A percentile compares a stretch with the other conserved stretches of the same genome.
Evolutionary conservation across 2,113 vertebrate species (phyloP).

Genomic region (Clupea harengus): DNA sequence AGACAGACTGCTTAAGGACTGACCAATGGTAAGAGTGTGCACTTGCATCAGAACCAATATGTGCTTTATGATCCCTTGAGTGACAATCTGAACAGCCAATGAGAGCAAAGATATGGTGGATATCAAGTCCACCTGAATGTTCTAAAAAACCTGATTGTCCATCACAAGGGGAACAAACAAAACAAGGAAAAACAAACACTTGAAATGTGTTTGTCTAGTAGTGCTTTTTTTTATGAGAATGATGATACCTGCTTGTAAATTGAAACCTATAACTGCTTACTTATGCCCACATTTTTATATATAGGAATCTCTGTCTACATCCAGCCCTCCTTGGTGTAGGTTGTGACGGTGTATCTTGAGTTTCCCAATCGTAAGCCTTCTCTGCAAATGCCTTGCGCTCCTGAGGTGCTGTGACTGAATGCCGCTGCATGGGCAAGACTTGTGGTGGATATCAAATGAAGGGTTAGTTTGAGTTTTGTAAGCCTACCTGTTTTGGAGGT

Average conservation of each 20-base stretch:
- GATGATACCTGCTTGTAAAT: conserved; percentile 40
- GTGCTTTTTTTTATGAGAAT: conserved; percentile 39
- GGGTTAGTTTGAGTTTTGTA: not conserved
- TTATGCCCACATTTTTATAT: not conserved
- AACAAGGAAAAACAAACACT: not conserved
- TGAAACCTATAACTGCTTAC: not conserved
- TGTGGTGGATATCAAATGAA: not conserved
- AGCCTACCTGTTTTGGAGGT: not conserved
- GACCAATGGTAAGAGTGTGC: conserved; percentile 40
- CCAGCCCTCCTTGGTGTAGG: not conserved
- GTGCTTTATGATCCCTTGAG: conserved; percentile 63
- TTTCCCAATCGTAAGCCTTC: not conserved
- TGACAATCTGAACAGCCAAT: conserved; percentile 68
- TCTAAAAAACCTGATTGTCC: conserved; percentile 55
- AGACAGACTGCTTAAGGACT: conserved; percentile 1
- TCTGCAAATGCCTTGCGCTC: not conserved
- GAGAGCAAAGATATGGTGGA: conserved; percentile 46
- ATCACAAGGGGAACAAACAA: conserved; percentile 25
- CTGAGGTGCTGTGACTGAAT: not conserved
- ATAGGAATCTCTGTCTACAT: not conserved
- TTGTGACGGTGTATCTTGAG: not conserved
- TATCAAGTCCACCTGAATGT: conserved; percentile 49
- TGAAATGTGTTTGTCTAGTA: conserved; percentile 49
- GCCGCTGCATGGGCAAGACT: not conserved
- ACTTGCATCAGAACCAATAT: conserved; percentile 60